Evolutionary conservation across 23 tunicate genomes (phyloP), one percentile per base, ranked within the genome.

Genomic region (Oikopleura albicans): DNA sequence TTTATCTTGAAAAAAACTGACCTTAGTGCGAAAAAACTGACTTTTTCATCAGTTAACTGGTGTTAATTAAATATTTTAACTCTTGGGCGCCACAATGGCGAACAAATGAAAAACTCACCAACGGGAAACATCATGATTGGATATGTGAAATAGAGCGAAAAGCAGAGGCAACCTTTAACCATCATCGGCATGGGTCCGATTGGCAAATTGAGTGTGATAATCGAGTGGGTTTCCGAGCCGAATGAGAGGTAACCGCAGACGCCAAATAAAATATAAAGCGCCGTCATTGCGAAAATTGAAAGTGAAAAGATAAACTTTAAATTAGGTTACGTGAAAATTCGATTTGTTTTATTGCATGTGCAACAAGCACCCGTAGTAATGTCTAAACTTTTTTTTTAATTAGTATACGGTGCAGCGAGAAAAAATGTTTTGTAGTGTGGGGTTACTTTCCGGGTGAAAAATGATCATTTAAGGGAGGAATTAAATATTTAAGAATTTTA

Each of bases 71-170:
- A n/a, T n/a, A n/a, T n/a, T n/a, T n/a, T n/a, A n/a, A n/a, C n/a
- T n/a, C n/a, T n/a, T n/a, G n/a, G n/a, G n/a, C n/a, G n/a, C n/a
- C n/a, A n/a, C n/a, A n/a, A n/a, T n/a, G n/a, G n/a, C n/a, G n/a
- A n/a, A 92, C n/a, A n/a, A n/a, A n/a, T n/a, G n/a, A n/a, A n/a
- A n/a, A n/a, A 89, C 86, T 90, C 89, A 39, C 90, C 84, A 0
- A 90, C 95, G 0, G 98, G 98, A 86, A 93, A 93, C 94, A 93
- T 89, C 98, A 93, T 93, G 34, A 93, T 93, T 0, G 98, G 98
- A 40, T 87, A 93, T 2, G 98, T 93, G 84, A 93, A 93, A 83
- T 90, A 93, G n/a, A 93, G 85, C 0, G 95, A 90, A 85, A 90
- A 93, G 56, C 98, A 93, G 31, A 93, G 86, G 85, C 90, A 93